These are phyloP conservation scores for Hestina assimilis DNA, from an alignment of 1,140 invertebrate genomes.

Conservation along the genomic window DNA sequence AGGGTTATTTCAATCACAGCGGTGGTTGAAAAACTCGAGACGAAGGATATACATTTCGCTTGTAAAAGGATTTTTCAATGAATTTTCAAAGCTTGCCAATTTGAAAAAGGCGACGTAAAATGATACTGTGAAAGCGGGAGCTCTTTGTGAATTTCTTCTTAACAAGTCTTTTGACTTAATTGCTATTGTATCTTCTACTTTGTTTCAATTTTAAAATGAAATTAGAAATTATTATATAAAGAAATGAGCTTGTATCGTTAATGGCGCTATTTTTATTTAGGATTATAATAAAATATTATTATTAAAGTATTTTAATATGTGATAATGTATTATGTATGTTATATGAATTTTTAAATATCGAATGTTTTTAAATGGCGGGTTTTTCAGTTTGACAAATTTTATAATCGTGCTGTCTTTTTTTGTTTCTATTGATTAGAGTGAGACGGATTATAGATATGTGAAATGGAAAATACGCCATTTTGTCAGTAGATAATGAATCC, in stretches of 20 bases:
- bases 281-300: background rate
- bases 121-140: background rate
- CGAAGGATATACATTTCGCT: background rate
- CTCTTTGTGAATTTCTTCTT: conserved; percentile 4
- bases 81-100: conserved; percentile 5
- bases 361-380: background rate
- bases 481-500: conserved; percentile 29
- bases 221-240: background rate
- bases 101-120: conserved; percentile 8
- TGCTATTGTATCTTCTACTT: conserved; percentile 9
- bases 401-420: background rate
- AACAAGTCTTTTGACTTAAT: conserved; percentile 5
- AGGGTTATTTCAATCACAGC: background rate
- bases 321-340: conserved; percentile 7
- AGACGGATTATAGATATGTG: background rate
- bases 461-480: conserved; percentile 3
- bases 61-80: background rate
- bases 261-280: background rate
- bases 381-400: background rate
- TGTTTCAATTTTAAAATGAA: conserved; percentile 6
- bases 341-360: background rate
- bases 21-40: background rate
- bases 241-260: background rate
- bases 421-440: too few species aligned
- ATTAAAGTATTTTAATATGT: conserved; percentile 4